Evolutionary conservation across 2,888 invertebrate species (phyloP).

Genomic region (Drosophila anceps): DNA sequence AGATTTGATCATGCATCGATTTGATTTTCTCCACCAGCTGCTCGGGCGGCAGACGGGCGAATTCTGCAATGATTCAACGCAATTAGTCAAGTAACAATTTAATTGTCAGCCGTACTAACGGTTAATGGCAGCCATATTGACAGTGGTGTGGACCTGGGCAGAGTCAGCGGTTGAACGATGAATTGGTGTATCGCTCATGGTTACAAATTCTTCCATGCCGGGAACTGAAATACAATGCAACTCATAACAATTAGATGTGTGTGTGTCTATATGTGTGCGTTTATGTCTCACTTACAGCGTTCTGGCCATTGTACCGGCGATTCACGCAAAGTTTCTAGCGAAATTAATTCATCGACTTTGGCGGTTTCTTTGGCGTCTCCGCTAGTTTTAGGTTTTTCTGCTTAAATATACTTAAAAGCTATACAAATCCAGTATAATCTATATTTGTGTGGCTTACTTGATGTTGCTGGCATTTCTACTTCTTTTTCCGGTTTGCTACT

Average conservation of each 20-base stretch:
- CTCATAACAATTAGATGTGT: background rate
- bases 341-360: constrained; percentile 91
- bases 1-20: constrained; percentile 96
- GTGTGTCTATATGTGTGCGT: background rate
- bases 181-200: constrained; percentile 88
- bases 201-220: constrained; percentile 94
- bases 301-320: constrained; percentile 99
- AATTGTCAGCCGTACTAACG: constrained; percentile 87
- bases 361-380: constrained; percentile 31
- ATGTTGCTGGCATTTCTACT: constrained; percentile 1
- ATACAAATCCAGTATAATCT: background rate
- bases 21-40: constrained; percentile 96
- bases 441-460: constrained; percentile 29
- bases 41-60: constrained; percentile 91
- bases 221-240: constrained; percentile 88
- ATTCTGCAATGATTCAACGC: constrained; percentile 86
- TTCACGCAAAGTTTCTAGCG: constrained; percentile 95
- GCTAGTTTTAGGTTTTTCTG: constrained; percentile 50
- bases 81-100: background rate
- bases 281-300: constrained; percentile 89
- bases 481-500: constrained; percentile 9
- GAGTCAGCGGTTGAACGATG: constrained; percentile 87
- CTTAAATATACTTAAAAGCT: background rate
- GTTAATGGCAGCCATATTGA: constrained; percentile 91
- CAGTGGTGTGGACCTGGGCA: constrained; percentile 89